A percentile compares a stretch with the other conserved stretches of the same genome.
Conservation (phyloP, 35 echinoderm and acorn worm species). For the Apostichopus parvimensis region DNA sequence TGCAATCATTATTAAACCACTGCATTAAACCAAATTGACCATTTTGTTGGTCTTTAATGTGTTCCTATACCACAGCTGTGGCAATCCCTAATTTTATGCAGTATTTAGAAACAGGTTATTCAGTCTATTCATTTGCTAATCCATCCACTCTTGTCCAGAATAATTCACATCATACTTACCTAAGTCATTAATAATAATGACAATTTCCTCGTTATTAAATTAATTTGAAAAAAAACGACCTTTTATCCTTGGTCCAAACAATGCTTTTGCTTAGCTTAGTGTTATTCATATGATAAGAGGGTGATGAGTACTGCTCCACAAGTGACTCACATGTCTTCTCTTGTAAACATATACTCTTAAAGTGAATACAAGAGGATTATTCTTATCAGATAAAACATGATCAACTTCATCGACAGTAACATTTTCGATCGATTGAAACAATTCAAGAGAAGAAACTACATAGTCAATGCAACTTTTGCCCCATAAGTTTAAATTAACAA, state of each 20-base stretch:
- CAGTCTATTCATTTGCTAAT: not conserved
- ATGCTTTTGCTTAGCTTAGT: not conserved
- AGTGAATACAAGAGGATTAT: not conserved
- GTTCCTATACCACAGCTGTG: not conserved
- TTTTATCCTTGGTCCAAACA: not conserved
- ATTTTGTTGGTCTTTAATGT: not conserved
- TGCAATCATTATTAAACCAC: not conserved
- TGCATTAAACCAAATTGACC: not conserved
- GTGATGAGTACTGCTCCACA: not conserved
- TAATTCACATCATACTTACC: no score
- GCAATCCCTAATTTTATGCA: not conserved
- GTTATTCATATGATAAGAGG: not conserved
- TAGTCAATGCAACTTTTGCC: not conserved
- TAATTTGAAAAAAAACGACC: no score
- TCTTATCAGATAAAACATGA: not conserved
- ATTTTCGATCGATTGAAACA: not conserved
- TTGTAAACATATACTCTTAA: not conserved
- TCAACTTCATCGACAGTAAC: not conserved
- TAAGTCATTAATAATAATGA: not conserved
- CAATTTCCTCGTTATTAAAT: not conserved
- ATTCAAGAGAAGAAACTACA: slow-evolving; percentile 10
- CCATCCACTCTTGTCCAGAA: not conserved
- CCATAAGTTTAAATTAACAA: not conserved
- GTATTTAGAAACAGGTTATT: not conserved
- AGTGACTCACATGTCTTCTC: not conserved